Conservation (phyloP, 2,113 vertebrate species). For the Dromaius novaehollandiae region DNA sequence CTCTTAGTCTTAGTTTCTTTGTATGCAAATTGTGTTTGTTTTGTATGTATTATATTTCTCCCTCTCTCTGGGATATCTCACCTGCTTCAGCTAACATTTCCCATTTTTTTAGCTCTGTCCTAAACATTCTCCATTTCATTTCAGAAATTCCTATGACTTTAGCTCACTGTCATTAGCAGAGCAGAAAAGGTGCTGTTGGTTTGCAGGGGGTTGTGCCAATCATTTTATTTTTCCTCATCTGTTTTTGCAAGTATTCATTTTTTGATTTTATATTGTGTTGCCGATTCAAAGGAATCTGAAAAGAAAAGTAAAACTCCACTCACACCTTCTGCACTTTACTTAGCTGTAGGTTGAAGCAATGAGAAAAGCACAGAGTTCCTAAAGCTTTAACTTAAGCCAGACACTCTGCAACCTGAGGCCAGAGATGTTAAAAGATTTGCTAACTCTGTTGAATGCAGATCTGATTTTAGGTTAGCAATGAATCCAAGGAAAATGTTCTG, state of each 20-base stretch:
- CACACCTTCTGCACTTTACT: background rate
- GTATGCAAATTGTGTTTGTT: background rate
- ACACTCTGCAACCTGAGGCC: background rate
- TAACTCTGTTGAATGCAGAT: background rate
- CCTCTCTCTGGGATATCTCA: background rate
- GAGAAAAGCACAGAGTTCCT: background rate
- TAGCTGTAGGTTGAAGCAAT: background rate
- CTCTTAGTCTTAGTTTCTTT: background rate
- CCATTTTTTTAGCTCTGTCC: background rate
- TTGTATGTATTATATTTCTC: background rate
- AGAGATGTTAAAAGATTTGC: background rate
- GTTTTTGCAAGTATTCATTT: background rate
- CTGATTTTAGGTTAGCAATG: background rate
- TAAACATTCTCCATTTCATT: background rate
- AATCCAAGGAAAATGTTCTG: background rate
- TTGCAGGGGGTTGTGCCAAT: background rate
- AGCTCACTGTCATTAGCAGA: background rate
- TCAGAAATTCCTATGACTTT: background rate
- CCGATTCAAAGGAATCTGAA: background rate
- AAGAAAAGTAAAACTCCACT: background rate
- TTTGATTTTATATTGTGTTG: background rate
- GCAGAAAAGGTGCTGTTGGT: background rate
- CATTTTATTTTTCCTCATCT: background rate
- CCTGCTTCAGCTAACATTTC: background rate
- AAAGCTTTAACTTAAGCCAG: background rate